These are phyloP conservation scores for Myoxocephalus aenaeus DNA, from an alignment of 2,797 vertebrate species.

Conservation along the genomic window DNA sequence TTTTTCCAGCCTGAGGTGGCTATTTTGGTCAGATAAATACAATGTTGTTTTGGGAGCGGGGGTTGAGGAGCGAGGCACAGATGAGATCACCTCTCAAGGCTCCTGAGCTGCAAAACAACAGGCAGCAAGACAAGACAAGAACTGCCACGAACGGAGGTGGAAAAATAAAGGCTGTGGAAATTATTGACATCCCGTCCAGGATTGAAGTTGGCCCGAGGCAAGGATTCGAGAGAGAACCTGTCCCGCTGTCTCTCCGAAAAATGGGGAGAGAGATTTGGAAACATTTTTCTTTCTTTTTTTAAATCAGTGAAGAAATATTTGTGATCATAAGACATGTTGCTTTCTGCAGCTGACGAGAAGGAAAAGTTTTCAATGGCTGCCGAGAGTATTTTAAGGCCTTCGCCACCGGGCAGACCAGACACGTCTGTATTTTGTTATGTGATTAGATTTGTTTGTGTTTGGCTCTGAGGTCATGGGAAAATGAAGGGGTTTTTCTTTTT, in stretches of 20 bases:
- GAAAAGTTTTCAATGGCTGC: slow-evolving; percentile 22
- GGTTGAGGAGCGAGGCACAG: slow-evolving; percentile 66
- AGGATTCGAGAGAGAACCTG: slow-evolving; percentile 50
- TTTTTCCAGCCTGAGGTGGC: slow-evolving; percentile 84
- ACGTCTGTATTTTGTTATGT: slow-evolving; percentile 46
- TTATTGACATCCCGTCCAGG: slow-evolving; percentile 68
- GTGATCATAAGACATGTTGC: slow-evolving; percentile 8
- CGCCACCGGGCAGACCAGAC: slow-evolving; percentile 47
- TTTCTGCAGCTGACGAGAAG: slow-evolving; percentile 27
- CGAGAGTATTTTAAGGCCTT: slow-evolving; percentile 35
- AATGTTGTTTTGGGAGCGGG: slow-evolving; percentile 79
- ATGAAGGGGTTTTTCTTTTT: slow-evolving; percentile 23
- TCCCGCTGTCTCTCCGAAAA: slow-evolving; percentile 16
- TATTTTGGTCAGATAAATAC: slow-evolving; percentile 87
- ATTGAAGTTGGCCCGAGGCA: slow-evolving; percentile 55
- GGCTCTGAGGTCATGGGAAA: slow-evolving; percentile 54
- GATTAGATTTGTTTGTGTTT: slow-evolving; percentile 49
- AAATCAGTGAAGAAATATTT: slow-evolving; percentile 26
- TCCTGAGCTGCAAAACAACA: slow-evolving; percentile 76
- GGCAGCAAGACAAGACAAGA: slow-evolving; percentile 82
- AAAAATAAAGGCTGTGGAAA: slow-evolving; percentile 74
- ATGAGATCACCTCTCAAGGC: slow-evolving; percentile 81
- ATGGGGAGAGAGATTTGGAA: slow-evolving; percentile 16
- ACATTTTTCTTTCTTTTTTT: background rate
- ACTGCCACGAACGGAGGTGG: slow-evolving; percentile 60